Conservation (phyloP, 2,888 invertebrate species). For the Andrena hattorfiana region DNA sequence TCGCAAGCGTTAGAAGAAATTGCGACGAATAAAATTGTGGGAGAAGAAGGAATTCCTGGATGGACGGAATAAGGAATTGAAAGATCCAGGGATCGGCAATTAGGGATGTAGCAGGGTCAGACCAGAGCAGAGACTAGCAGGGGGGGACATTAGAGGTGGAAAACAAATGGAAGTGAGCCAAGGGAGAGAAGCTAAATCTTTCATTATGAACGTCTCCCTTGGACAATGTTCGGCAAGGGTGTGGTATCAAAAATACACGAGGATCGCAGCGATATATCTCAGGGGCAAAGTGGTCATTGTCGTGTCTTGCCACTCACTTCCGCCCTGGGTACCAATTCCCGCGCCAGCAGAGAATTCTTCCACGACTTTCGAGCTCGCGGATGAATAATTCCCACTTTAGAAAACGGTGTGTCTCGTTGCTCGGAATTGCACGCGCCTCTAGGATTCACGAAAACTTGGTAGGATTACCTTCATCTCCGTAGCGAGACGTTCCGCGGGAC, state of each 20-base stretch:
- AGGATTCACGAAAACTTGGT: neutral
- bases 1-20: too few species aligned
- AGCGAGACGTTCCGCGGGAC: neutral
- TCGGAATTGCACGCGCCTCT: neutral
- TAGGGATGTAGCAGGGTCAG: neutral
- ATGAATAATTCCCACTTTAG: too few species aligned
- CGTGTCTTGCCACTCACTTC: too few species aligned
- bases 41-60: neutral
- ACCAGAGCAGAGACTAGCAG: neutral
- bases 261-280: neutral
- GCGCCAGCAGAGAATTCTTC: too few species aligned
- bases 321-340: too few species aligned
- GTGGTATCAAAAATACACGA: slow-evolving; percentile 16
- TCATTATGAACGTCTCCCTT: neutral
- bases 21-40: neutral
- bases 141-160: neutral
- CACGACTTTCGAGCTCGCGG: too few species aligned
- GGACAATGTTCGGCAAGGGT: neutral
- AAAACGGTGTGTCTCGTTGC: too few species aligned
- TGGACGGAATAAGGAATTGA: neutral
- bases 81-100: neutral
- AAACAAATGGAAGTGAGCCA: neutral
- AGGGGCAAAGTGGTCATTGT: neutral
- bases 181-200: slow-evolving; percentile 13
- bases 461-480: neutral